Evolutionary conservation across 2,888 invertebrate genomes (phyloP).

Genomic region (Nineta flava): DNA sequence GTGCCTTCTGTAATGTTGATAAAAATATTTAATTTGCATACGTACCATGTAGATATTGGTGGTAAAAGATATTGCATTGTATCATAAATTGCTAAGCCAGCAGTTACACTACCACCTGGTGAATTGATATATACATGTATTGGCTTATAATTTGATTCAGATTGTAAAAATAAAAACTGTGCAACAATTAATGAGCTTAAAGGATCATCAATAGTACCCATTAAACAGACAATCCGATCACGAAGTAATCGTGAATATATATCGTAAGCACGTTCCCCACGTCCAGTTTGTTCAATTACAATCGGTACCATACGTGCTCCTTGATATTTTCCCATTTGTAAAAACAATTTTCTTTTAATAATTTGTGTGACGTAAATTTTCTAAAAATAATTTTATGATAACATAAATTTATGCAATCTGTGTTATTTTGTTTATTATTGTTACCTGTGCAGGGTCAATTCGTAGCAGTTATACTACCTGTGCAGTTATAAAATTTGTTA

Average conservation of each 20-base stretch:
- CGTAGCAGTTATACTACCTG: too few relatives aligned
- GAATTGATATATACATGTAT: constrained; percentile 97
- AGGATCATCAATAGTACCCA: constrained; percentile 90
- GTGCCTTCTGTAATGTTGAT: too few relatives aligned
- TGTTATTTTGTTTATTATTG: too few relatives aligned
- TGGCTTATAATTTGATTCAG: constrained; percentile 91
- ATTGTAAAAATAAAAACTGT: constrained; percentile 86
- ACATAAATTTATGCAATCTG: too few relatives aligned
- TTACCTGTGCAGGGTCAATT: too few relatives aligned
- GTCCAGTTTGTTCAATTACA: constrained; percentile 93
- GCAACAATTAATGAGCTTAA: constrained; percentile 92
- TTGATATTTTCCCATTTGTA: too few relatives aligned
- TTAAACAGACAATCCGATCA: constrained; percentile 93
- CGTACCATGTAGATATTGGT: constrained; percentile 83
- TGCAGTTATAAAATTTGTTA: too few relatives aligned
- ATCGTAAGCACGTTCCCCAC: constrained; percentile 95
- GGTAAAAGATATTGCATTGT: constrained; percentile 99
- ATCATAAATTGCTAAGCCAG: constrained; percentile 95
- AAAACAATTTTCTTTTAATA: too few relatives aligned
- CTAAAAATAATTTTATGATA: too few relatives aligned
- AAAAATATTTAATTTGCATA: constrained; percentile 21
- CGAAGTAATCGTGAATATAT: constrained; percentile 93
- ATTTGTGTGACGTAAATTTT: too few relatives aligned
- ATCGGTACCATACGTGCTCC: constrained; percentile 55
- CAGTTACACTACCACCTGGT: constrained; percentile 88